Evolutionary conservation across 2,797 vertebrate genomes (phyloP), one percentile per base, ranked within the genome.

Genomic region (Tapirus indicus): DNA sequence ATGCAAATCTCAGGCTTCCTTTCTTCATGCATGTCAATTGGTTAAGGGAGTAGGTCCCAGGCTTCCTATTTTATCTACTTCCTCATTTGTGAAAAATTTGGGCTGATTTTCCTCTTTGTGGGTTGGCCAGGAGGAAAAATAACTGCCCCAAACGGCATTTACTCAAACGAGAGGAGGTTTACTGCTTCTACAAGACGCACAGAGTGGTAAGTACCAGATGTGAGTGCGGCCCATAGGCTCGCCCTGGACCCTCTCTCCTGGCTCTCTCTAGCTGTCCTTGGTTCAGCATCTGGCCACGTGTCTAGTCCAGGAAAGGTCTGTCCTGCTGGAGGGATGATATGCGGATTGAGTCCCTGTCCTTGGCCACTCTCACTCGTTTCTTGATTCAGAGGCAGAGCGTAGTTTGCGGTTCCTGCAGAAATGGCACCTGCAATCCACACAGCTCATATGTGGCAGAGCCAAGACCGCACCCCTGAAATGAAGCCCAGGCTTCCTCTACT

Each of bases 361-460:
- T 29, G 44, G 62, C 27, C 27, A 4, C 2, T 27, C 0, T 4
- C 13, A 18, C 14, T 21, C 6, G 0, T 32, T 44, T 78, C 69
- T 74, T 83, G 79, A 25, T 41, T n/a, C 4, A 4, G 64, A 79
- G 52, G n/a, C 16, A 62, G 49, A 83, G 29, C 18, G 8, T 8
- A 21, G n/a, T 71, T 69, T 54, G 38, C 4, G 17, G 6, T 83
- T 84, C 54, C 35, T 66, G 14, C 4, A 7, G 23, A 77, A 44
- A 41, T 7, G 6, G 27, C 66, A 13, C 27, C 84, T 11, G 6
- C 1, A 18, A 14, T 29, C 23, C 66, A 32, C 18, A 7, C 0
- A 52, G 41, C 5, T 79, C 38, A 38, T 6, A 6, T 0, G 7
- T 0, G 2, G 2, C 2, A 0, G 44, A 25, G 3, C 35, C 23